Evolutionary conservation across 2,113 vertebrate genomes (phyloP), one percentile per base, ranked within the genome.

Genomic region (Marmota flaviventris): DNA sequence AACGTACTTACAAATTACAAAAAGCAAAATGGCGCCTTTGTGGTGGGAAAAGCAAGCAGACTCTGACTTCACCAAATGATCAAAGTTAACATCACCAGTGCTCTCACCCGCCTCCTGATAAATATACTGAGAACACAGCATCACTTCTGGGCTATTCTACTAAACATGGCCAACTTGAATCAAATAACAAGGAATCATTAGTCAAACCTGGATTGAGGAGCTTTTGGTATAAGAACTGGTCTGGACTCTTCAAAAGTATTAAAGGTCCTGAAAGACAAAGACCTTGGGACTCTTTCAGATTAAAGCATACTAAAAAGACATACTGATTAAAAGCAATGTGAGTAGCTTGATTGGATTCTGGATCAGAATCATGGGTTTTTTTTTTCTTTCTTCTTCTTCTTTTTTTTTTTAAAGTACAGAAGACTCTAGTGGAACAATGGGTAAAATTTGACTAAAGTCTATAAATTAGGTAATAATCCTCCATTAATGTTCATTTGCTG

Each of bases 401-500:
- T 1, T 45, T 8, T 45, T 45, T 45, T 45, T 45, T 45, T 45
- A 1, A 45, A 45, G 45, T 45, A 45, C 45, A 45, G 45, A 9
- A 45, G 45, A 45, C 45, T 51, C 48, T 53, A 70, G n/a, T 63
- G 42, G 24, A 65, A 76, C 10, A 45, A 65, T 0, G 58, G 24
- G 17, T 70, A 86, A 58, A 79, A 77, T 92, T 32, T 77, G 32
- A 72, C 51, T 56, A 56, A 27, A 13, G 4, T 81, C 77, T 89
- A 24, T 48, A 17, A 70, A n/a, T 85, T 76, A 70, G 84, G 76
- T 88, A 77, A 58, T 87, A 42, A n/a, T 16, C 32, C 4, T 22
- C 45, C 42, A 89, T 85, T 76, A 89, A 72, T 42, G 29, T 58
- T 77, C 91, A 45, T 82, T 85, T 83, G 51, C 69, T 95, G 69